Evolutionary conservation across 2,888 invertebrate species (phyloP).

Genomic region (Ethmia dodecea): DNA sequence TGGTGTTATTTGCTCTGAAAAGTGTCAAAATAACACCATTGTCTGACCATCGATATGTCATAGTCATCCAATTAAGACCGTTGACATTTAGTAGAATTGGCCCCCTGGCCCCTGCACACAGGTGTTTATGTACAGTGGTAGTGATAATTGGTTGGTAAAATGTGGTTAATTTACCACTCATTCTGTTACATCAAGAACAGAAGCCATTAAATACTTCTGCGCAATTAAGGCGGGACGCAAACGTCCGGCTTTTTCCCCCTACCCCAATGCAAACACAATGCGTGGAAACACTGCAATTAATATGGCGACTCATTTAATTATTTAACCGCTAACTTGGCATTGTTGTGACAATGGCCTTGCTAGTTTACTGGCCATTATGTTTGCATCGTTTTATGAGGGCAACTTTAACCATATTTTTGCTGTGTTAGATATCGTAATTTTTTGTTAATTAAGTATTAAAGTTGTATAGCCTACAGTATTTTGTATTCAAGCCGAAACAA

Average conservation of each 20-base stretch:
- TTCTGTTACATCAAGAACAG: slow-evolving; percentile 30
- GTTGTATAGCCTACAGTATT: too few relatives aligned
- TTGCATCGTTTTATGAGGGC: background rate
- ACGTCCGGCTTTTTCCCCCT: slow-evolving; percentile 20
- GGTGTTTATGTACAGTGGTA: too few relatives aligned
- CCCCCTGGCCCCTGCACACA: too few relatives aligned
- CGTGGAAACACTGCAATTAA: slow-evolving; percentile 17
- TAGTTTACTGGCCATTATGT: background rate
- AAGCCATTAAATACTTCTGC: slow-evolving; percentile 38
- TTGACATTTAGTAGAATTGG: too few relatives aligned
- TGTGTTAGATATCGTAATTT: too few relatives aligned
- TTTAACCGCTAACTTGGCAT: slow-evolving; percentile 21
- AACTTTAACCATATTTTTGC: too few relatives aligned
- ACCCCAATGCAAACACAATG: slow-evolving; percentile 22
- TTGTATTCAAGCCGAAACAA: too few relatives aligned
- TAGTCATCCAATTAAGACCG: too few relatives aligned
- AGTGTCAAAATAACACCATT: too few relatives aligned
- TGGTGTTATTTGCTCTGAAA: too few relatives aligned
- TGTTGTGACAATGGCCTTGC: background rate
- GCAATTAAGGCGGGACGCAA: slow-evolving; percentile 30
- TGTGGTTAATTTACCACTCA: slow-evolving; percentile 18
- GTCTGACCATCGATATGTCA: too few relatives aligned
- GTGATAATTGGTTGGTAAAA: slow-evolving; percentile 5
- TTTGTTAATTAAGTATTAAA: too few relatives aligned
- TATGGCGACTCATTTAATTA: slow-evolving; percentile 22